phyloP scores from a whole-genome alignment of 2,888 invertebrate genomes.

The Lasioglossum morio region DNA sequence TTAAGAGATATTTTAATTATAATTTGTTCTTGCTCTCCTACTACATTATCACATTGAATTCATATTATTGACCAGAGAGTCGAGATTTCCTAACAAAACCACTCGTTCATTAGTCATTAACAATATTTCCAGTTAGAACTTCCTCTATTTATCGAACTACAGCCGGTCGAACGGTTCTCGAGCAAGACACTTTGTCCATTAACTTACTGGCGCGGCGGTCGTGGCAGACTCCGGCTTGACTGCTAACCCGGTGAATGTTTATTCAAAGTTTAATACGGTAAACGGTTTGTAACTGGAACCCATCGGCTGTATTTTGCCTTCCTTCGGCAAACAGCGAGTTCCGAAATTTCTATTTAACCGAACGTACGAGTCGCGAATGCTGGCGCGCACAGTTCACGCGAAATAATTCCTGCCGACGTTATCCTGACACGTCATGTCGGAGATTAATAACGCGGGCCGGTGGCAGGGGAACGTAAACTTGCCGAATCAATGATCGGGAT shows the following conservation, averaged over 20 bases:
- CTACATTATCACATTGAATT: too few species aligned
- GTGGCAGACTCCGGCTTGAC: neutral
- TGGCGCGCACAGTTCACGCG: neutral
- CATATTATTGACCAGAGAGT: too few species aligned
- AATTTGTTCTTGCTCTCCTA: too few species aligned
- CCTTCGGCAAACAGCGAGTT: slow-evolving; percentile 26
- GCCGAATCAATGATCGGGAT: slow-evolving; percentile 3
- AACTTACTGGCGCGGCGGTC: neutral
- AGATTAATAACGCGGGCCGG: neutral
- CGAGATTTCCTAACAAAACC: too few species aligned
- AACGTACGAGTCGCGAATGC: neutral
- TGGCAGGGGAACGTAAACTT: neutral
- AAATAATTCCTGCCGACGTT: slow-evolving; percentile 20
- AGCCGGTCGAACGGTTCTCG: neutral
- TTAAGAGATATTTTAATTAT: too few species aligned
- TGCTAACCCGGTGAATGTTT: slow-evolving; percentile 54
- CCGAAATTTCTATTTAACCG: slow-evolving; percentile 57
- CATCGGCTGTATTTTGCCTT: slow-evolving; percentile 31
- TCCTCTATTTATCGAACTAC: neutral
- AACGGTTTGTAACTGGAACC: slow-evolving; percentile 27
- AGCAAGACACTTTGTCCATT: slow-evolving; percentile 10
- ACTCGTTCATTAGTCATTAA: neutral
- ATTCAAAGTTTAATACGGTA: slow-evolving; percentile 58
- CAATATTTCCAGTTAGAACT: neutral
- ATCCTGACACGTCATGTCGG: slow-evolving; percentile 5